Evolutionary conservation across 1,140 invertebrate species (phyloP).

Genomic region (Ericerus pela): DNA sequence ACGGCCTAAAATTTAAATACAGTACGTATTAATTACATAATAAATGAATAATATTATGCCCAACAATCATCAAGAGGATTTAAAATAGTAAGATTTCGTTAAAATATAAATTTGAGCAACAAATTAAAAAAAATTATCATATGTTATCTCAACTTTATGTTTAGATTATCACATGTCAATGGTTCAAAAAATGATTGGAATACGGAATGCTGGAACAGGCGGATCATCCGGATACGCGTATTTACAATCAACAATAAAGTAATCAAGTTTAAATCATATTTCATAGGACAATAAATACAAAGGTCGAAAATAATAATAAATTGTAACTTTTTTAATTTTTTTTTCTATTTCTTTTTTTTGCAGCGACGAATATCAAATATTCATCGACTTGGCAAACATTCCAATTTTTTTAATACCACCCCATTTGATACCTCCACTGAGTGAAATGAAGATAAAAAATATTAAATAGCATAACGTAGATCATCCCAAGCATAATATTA

Average conservation of each 20-base stretch:
- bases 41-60: too few relatives aligned
- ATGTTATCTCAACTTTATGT: too few relatives aligned
- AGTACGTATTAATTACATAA: too few relatives aligned
- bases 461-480: too few relatives aligned
- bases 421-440: conserved; percentile 74
- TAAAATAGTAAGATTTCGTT: too few relatives aligned
- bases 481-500: too few relatives aligned
- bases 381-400: conserved; percentile 92
- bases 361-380: conserved; percentile 97
- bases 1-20: too few relatives aligned
- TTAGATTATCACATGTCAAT: conserved; percentile 95
- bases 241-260: conserved; percentile 92
- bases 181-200: conserved; percentile 99
- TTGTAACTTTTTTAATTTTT: conserved; percentile 11
- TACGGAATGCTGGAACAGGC: conserved; percentile 88
- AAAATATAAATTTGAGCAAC: too few relatives aligned
- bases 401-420: conserved; percentile 91
- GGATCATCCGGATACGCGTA: conserved; percentile 98
- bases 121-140: too few relatives aligned
- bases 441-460: conserved; percentile 46
- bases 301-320: background rate
- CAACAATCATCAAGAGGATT: too few relatives aligned
- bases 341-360: conserved; percentile 26
- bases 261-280: conserved; percentile 17
- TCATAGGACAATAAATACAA: background rate